Evolutionary conservation across 2,113 vertebrate genomes (phyloP).

Genomic region (Chamaea fasciata): DNA sequence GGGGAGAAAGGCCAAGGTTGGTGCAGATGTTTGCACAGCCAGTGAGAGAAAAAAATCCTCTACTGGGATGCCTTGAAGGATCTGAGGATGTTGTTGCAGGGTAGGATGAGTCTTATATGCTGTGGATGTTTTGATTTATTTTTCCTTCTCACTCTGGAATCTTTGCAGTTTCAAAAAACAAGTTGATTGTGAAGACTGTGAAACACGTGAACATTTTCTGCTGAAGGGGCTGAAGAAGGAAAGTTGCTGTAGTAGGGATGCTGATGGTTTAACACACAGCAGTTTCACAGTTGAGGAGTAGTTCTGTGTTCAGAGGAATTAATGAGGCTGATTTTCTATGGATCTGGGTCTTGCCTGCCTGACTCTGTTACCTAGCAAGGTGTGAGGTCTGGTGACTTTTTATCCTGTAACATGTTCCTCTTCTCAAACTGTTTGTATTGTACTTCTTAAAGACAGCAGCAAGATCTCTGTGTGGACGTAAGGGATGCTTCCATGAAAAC

Average conservation of each 20-base stretch:
- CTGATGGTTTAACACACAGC: neutral
- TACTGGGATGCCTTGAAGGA: neutral
- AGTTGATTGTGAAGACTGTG: neutral
- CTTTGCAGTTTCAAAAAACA: neutral
- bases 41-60: neutral
- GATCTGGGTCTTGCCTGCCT: constrained; percentile 6
- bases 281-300: neutral
- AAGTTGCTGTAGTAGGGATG: neutral
- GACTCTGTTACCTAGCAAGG: neutral
- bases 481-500: neutral
- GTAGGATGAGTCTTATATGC: neutral
- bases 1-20: neutral
- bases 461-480: neutral
- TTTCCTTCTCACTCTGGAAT: neutral
- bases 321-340: constrained; percentile 18
- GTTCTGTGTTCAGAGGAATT: neutral
- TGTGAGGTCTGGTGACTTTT: neutral
- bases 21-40: neutral
- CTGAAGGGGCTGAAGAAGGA: neutral
- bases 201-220: neutral
- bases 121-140: neutral
- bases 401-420: neutral
- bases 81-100: neutral
- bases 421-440: neutral
- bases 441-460: neutral